phyloP scores from a whole-genome alignment of 1,140 invertebrate genomes.

The Hestina assimilis region DNA sequence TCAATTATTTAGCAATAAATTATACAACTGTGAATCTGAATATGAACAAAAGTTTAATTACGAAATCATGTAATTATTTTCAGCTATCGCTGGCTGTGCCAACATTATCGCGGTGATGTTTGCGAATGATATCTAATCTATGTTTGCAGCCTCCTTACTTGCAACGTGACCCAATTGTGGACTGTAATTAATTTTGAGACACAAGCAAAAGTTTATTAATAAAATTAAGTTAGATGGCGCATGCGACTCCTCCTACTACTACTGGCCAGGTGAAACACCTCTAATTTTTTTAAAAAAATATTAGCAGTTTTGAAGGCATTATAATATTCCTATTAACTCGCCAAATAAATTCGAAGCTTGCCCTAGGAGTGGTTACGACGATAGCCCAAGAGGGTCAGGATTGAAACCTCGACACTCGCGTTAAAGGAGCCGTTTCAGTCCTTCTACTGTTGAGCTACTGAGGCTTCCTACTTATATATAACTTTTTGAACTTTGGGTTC shows the following conservation, averaged over 20 bases:
- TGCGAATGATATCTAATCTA: slow-evolving; percentile 57
- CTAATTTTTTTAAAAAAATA: neutral
- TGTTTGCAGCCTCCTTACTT: slow-evolving; percentile 60
- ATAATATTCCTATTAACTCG: no score
- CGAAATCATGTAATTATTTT: slow-evolving; percentile 37
- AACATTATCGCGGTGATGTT: slow-evolving; percentile 47
- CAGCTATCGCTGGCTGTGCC: slow-evolving; percentile 25
- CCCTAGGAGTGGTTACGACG: no score
- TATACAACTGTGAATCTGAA: neutral
- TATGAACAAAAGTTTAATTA: slow-evolving; percentile 19
- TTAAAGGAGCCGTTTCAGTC: no score
- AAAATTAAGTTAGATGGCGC: neutral
- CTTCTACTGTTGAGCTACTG: no score
- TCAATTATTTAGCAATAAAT: no score
- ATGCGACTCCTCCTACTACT: neutral
- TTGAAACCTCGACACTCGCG: no score
- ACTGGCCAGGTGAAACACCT: neutral
- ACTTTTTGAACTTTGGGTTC: no score
- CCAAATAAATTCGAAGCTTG: no score
- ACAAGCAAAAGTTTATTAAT: slow-evolving; percentile 20
- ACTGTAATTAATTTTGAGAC: slow-evolving; percentile 17
- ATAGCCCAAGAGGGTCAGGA: no score
- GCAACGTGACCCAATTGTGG: slow-evolving; percentile 51
- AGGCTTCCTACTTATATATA: no score
- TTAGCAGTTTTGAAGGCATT: neutral